Base-by-base conservation (phyloP, 2,113 vertebrate genomes). In the Hypomesus transpacificus region DNA sequence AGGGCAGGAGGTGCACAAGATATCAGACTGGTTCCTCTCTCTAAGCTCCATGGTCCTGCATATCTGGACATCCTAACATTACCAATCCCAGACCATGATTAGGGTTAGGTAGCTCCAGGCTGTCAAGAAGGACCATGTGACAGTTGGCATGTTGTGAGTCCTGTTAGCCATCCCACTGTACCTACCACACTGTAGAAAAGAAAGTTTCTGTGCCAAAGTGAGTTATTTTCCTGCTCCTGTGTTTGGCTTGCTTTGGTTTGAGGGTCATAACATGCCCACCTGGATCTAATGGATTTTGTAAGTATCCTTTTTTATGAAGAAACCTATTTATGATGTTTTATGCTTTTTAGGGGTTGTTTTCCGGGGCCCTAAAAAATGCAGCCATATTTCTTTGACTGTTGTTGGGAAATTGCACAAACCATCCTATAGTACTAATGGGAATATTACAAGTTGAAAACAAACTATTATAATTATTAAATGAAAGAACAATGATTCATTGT, bases 291-390 rank as follows among this genome's bases (percentile, higher is more conserved):
- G 51, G 72, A 77, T 71, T 83, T 73, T 90, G 84, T 89, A 87
- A 82, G 86, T 85, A 80, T 31, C 50, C 46, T n/a, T 67, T 80
- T 86, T 86, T 69, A 80, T 71, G 80, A 83, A 86, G 68, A 82
- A 71, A 81, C 75, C 58, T 87, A 88, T 90, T 88, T 87, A 88
- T 86, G 77, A 80, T 72, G 82, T 57, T 72, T 84, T 58, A 80
- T 68, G 52, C 76, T 80, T 56, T 66, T 80, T 14, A 68, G 31
- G 17, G 26, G 28, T 64, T n/a, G 20, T 39, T 26, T 77, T 68
- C 52, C 14, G 8, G 21, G 73, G 78, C 71, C 60, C 67, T 81
- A 56, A 46, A 46, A 77, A 74, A 78, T 61, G 75, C 75, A 69
- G 73, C 65, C 34, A 65, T 46, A 65, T 69, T 76, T 69, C 72